Base-by-base conservation (phyloP, 1,140 invertebrate genomes). In the Chrysopa pallens region DNA sequence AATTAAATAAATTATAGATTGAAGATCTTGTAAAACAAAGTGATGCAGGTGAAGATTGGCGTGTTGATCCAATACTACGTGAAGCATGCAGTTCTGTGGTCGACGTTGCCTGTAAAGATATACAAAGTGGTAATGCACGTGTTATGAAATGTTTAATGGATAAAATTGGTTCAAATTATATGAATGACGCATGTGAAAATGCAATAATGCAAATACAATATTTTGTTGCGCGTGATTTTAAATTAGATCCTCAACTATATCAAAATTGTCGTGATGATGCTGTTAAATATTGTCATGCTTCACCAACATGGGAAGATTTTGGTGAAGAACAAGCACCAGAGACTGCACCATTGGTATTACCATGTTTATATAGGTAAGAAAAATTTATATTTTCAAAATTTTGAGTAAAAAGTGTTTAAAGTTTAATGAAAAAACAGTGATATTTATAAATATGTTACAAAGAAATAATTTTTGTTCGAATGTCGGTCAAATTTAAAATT, bases 141-240 rank as follows among this genome's bases (percentile, higher is more conserved):
- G 80, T 94, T 4, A 84, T 98, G 70, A 81, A 82, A 13, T 98
- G 94, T 61, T 68, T 98, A 8, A 86, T 96, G 80, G 84, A 93
- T 49, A 81, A 91, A 58, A 65, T 96, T 29, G 86, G 85, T 33
- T 80, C 80, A 1, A 71, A 76, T 35, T 62, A 74, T 39, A 97
- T 98, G 92, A 81, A 74, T 2, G 74, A 76, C 42, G 75, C 82
- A 12, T 98, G 95, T 67, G 87, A 94, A 67, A 73, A 83, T 40
- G 82, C 86, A 15, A 65, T 98, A 27, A 67, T 96, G 13, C 89
- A 97, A 67, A 93, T 98, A 54, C 92, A 98, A 55, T 98, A 94
- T 60, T 98, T 98, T 64, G 76, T 97, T 39, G 81, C 88, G 0
- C 73, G 94, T 51, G 88, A 97, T 66, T 98, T 89, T 54, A 88